Base-by-base conservation (phyloP, 2,888 invertebrate species). In the Cerastis leucographa region DNA sequence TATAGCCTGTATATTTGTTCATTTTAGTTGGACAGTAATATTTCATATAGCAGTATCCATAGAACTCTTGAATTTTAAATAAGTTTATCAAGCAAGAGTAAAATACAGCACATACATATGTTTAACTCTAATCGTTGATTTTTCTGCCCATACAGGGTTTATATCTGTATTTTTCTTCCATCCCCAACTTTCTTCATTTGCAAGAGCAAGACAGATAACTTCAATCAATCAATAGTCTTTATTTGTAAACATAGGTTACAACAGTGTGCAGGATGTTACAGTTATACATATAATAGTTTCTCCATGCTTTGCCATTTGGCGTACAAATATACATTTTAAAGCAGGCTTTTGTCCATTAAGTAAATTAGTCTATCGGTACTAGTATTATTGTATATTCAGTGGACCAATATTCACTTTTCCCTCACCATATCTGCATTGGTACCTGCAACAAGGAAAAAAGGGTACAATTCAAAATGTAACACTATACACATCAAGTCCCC, bases 401-500 rank as follows among this genome's bases (percentile, higher is more conserved):
- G 0, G 1, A 19, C 2, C 19, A 62, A 44, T 64, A 65, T 83
- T 56, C 29, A 56, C 22, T 51, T 35, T 49, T 25, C 25, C 19
- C 29, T 42, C 14, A 25, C 17, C 0, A 14, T 44, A 76, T 49
- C 64, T 78, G 56, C 76, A 78, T 59, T 83, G 22, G 17, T 51
- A 70, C 64, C 66, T 66, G 64, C 65, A 84, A 62, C 17, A 51
- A 65, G 51, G 29, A 66, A 77, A 76, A 70, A 54, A 51, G 54
- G 29, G 22, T 64, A 64, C 62, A 61, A 56, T 79, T 70, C 62
- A 56, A 74, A 76, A 84, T 64, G 74, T 71, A 71, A 84, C 67
- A 71, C 42, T 61, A 29, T 56, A 80, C 83, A 84, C 74, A 72
- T 83, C 75, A 77, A 77, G 62, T 2, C 71, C 59, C 22, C 83